A percentile compares a stretch with the other conserved stretches of the same genome.
Evolutionary conservation across 92 coral and sea anemone genomes (phyloP).

Genomic region (Epizoanthus fatuus): DNA sequence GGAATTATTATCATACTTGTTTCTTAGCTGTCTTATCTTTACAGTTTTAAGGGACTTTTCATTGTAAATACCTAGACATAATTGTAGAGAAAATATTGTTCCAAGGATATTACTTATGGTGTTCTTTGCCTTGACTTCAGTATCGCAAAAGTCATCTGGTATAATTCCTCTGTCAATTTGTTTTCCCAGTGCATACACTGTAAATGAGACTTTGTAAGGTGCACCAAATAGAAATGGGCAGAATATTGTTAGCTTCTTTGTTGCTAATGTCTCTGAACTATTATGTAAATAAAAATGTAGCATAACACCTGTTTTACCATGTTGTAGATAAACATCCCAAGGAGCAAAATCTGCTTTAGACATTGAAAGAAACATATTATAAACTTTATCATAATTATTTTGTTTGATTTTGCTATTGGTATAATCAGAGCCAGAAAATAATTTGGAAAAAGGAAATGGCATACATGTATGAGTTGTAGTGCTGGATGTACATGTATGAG

Average conservation of each 20-base stretch:
- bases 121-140: neutral
- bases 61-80: constrained; percentile 40
- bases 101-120: neutral
- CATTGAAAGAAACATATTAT: neutral
- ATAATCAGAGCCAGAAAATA: neutral
- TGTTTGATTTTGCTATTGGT: neutral
- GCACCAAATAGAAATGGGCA: constrained; percentile 42
- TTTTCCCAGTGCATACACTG: constrained; percentile 24
- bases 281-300: neutral
- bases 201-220: constrained; percentile 33
- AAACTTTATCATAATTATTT: neutral
- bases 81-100: constrained; percentile 4
- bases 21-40: neutral
- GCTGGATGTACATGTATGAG: neutral
- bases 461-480: no score
- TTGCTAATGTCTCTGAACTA: neutral
- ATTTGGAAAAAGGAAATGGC: no score
- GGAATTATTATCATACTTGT: neutral
- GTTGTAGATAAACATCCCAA: constrained; percentile 26
- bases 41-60: neutral
- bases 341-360: constrained; percentile 21
- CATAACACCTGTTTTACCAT: constrained; percentile 41
- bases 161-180: neutral
- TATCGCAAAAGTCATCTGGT: no score
- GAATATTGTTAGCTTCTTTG: constrained; percentile 6